Conservation (phyloP, 2,113 vertebrate genomes). For the Thymallus thymallus region DNA sequence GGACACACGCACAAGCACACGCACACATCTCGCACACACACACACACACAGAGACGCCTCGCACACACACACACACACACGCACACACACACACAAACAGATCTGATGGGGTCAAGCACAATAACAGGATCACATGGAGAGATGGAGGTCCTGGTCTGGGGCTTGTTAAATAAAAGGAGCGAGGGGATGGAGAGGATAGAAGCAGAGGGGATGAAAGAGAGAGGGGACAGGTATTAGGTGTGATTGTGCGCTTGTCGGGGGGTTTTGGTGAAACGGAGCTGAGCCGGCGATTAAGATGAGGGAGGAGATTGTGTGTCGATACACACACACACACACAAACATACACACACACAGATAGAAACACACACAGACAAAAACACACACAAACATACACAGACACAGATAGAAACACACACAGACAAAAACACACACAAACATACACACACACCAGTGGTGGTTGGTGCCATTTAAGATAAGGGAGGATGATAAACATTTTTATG, state of each 20-base stretch:
- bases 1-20: constrained; percentile 13
- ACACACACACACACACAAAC: neutral
- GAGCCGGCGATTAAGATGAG: constrained; percentile 11
- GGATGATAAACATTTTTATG: too few relatives aligned
- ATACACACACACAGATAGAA: neutral
- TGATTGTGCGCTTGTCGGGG: constrained; percentile 26
- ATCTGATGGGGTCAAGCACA: constrained; percentile 53
- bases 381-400: neutral
- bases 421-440: neutral
- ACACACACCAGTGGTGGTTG: neutral
- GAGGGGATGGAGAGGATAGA: constrained; percentile 4
- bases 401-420: neutral
- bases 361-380: too few relatives aligned
- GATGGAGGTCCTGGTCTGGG: constrained; percentile 33
- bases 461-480: too few relatives aligned
- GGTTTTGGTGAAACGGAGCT: constrained; percentile 13
- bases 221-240: constrained; percentile 27
- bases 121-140: constrained; percentile 66
- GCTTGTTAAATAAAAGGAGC: constrained; percentile 39
- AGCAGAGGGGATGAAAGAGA: neutral
- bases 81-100: too few relatives aligned
- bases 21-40: too few relatives aligned
- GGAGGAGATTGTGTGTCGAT: neutral
- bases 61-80: too few relatives aligned
- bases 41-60: too few relatives aligned